Evolutionary conservation across 2,113 vertebrate species (phyloP).

Genomic region (Seriola rivoliana): DNA sequence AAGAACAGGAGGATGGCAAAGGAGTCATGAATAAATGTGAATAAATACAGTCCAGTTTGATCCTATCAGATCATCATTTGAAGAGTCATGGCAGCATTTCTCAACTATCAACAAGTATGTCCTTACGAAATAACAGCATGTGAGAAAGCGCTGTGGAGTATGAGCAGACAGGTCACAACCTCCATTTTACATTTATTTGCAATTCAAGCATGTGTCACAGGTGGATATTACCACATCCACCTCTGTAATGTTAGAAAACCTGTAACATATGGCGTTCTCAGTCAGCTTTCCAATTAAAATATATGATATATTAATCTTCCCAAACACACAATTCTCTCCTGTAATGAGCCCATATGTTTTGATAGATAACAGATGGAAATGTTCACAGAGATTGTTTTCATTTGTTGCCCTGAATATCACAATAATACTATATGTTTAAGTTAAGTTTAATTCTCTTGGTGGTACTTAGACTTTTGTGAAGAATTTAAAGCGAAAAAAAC

Average conservation of each 20-base stretch:
- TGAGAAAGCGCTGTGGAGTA: background rate
- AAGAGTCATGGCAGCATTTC: background rate
- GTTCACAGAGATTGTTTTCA: conserved; percentile 3
- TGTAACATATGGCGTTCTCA: conserved; percentile 31
- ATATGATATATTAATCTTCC: conserved; percentile 28
- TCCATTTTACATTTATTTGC: background rate
- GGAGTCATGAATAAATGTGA: background rate
- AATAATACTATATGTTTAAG: background rate
- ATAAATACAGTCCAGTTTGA: background rate
- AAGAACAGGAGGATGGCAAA: background rate
- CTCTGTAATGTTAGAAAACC: conserved; percentile 16
- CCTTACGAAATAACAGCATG: background rate
- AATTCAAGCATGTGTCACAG: background rate
- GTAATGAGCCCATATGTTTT: conserved; percentile 44
- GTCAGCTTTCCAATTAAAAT: conserved; percentile 39
- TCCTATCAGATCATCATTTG: background rate
- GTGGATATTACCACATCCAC: conserved; percentile 13
- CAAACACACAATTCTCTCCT: conserved; percentile 12
- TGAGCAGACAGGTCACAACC: background rate
- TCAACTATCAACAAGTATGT: background rate
- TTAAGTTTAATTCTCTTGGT: background rate
- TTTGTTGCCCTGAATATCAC: conserved; percentile 2
- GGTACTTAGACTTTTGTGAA: background rate
- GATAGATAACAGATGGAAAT: conserved; percentile 53
- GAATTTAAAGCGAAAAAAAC: background rate